Percentiles rank a stretch among this genome's conserved stretches.
phyloP scores from a whole-genome alignment of 2,797 vertebrate species.

The Ctenosaura bakeri region DNA sequence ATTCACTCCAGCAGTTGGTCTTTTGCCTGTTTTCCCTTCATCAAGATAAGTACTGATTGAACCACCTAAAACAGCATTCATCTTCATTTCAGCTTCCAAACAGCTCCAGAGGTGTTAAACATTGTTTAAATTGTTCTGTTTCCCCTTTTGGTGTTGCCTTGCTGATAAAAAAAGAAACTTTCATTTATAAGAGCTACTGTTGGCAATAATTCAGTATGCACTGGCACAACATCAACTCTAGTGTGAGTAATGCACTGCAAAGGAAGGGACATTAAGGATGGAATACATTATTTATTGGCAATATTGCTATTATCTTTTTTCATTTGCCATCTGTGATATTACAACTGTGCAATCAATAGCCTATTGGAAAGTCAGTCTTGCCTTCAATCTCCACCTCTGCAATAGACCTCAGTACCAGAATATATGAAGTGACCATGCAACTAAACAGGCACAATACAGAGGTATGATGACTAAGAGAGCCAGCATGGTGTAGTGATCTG shows the following conservation, averaged over 20 bases:
- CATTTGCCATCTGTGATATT: conserved; percentile 64
- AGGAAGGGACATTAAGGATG: conserved; percentile 72
- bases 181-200: conserved; percentile 64
- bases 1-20: conserved; percentile 73
- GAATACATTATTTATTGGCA: conserved; percentile 76
- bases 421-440: conserved; percentile 11
- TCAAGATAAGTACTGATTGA: conserved; percentile 76
- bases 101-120: conserved; percentile 80
- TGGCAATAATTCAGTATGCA: conserved; percentile 69
- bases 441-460: background rate
- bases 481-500: too few relatives aligned
- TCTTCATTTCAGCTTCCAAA: conserved; percentile 77
- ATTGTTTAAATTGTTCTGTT: conserved; percentile 70
- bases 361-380: conserved; percentile 61
- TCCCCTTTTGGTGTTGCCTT: conserved; percentile 67
- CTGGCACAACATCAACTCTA: conserved; percentile 66
- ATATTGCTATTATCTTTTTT: conserved; percentile 70
- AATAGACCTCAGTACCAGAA: background rate
- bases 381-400: conserved; percentile 29
- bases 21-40: conserved; percentile 75
- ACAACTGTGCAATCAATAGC: conserved; percentile 44
- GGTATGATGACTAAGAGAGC: background rate
- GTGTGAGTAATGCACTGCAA: conserved; percentile 65
- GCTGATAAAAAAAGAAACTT: conserved; percentile 70
- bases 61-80: conserved; percentile 73